Evolutionary conservation across 37 sponge, comb jelly and placozoan species (phyloP).

Genomic region (Cliona cf. orientalis): DNA sequence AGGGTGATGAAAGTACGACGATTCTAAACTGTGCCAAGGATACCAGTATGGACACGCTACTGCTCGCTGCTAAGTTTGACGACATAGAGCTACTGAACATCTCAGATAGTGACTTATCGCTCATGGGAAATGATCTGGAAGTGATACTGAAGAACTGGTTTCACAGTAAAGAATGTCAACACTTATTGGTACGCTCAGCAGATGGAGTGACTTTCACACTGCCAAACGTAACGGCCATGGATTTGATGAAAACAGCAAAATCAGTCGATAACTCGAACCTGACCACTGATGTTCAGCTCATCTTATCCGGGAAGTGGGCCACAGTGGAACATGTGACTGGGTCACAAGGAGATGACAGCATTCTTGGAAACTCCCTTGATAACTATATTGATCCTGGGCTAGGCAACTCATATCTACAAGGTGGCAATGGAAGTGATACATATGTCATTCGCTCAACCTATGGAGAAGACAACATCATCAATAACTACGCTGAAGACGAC

Average conservation of each 20-base stretch:
- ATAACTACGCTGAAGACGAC: slow-evolving; percentile 18
- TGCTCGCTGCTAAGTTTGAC: slow-evolving; percentile 2
- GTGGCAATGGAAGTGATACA: slow-evolving; percentile 11
- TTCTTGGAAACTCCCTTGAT: slow-evolving; percentile 2
- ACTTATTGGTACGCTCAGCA: not conserved
- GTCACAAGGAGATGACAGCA: not conserved
- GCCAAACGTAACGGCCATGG: not conserved
- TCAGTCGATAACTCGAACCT: not conserved
- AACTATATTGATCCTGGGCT: slow-evolving; percentile 6
- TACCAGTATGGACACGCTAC: not conserved
- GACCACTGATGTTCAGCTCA: not conserved
- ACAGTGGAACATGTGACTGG: not conserved
- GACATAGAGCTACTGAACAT: not conserved
- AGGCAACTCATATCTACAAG: not conserved
- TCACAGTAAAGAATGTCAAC: not conserved
- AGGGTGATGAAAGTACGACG: not conserved
- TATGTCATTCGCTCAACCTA: not conserved
- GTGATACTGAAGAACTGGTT: not conserved
- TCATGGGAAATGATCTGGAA: not conserved
- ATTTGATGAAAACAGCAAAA: not conserved
- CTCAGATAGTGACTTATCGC: not conserved
- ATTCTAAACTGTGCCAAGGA: slow-evolving; percentile 12
- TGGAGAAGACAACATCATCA: slow-evolving; percentile 6
- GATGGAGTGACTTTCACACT: not conserved
- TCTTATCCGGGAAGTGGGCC: not conserved